Percentiles rank a stretch among this genome's conserved stretches.
Conservation (phyloP, 2,113 vertebrate species). For the Myotis davidii region DNA sequence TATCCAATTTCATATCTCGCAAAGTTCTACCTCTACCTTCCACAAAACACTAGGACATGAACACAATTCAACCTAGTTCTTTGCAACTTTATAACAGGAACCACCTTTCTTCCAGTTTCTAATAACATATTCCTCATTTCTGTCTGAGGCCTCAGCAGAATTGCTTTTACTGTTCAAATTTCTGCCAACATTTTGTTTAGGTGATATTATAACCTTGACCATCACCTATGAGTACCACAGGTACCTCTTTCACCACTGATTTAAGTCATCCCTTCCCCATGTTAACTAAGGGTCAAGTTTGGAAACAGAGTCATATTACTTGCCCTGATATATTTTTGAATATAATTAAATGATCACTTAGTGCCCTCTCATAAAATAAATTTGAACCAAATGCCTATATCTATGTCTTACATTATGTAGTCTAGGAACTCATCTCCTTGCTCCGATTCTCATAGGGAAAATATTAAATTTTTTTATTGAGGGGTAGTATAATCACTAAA, state of each 20-base stretch:
- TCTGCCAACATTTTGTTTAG: background rate
- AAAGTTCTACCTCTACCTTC: background rate
- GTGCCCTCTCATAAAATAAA: background rate
- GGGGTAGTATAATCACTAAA: background rate
- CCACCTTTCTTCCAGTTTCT: background rate
- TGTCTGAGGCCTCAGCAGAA: background rate
- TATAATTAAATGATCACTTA: constrained; percentile 19
- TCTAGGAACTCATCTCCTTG: background rate
- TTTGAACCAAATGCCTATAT: background rate
- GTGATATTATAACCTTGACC: background rate
- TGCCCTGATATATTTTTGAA: background rate
- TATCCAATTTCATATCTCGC: background rate
- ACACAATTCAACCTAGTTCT: background rate
- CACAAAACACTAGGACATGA: background rate
- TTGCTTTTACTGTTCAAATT: background rate
- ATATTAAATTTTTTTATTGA: background rate
- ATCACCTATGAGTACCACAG: too few species aligned
- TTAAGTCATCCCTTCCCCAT: background rate
- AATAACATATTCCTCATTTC: background rate
- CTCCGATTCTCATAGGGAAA: background rate
- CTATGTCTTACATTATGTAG: background rate
- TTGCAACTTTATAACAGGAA: background rate
- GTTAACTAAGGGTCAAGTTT: background rate
- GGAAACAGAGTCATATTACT: background rate
- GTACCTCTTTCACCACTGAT: background rate